Evolutionary conservation across 2,888 invertebrate genomes (phyloP), one percentile per base, ranked within the genome.

Genomic region (Xestia rhomboidea): DNA sequence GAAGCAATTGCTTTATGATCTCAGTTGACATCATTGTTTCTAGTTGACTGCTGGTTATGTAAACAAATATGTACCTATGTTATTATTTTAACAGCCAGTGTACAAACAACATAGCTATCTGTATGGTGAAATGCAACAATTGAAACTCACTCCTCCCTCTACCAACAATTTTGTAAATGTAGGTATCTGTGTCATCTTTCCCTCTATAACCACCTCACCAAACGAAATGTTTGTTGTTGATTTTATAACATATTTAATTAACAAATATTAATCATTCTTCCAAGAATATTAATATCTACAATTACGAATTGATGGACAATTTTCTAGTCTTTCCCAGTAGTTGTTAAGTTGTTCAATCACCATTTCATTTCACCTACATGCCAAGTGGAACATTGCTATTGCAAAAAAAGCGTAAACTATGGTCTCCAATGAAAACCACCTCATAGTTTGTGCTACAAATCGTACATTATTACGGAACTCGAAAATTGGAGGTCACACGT

Each of bases 401-500:
- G 73, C 76, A 79, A 86, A 85, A 85, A 82, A 82, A 79, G 67
- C 41, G 51, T 68, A 79, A 82, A 73, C 72, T 71, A 76, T 77
- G 27, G 54, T 77, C n/a, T 64, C 38, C 54, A 76, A 74, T 82
- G 44, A 54, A 77, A 83, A 77, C 38, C 68, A 81, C 24, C 46
- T 80, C 57, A 69, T 77, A 68, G 71, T 72, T 78, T 60, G 76
- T 73, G 69, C 41, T 76, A 79, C 68, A 81, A 76, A 77, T 88
- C 74, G 82, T 87, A 73, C 73, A 87, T 84, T 83, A 91, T 82
- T 79, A 79, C 85, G 89, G 88, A 92, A 92, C 89, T 88, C 83
- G 89, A 89, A 90, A 90, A 90, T 91, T 94, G 93, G 96, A 96
- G 96, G 96, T 96, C 96, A 95, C 90, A 92, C 92, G 91, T 94